Conservation (phyloP, 2,113 vertebrate species). For the Nettapus auritus region DNA sequence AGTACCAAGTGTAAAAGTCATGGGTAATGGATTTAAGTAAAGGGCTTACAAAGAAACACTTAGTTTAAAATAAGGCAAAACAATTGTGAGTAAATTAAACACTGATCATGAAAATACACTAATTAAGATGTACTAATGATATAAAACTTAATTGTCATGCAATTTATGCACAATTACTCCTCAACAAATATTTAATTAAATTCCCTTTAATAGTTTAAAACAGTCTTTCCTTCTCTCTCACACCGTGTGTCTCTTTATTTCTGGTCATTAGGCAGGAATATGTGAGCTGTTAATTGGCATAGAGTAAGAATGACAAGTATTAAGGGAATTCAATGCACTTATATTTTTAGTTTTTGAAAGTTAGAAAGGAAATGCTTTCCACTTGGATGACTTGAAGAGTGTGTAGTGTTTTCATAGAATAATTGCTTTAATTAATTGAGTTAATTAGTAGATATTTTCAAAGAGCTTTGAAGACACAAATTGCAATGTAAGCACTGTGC, state of each 20-base stretch:
- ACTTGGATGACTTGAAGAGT: background rate
- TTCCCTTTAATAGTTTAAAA: conserved; percentile 65
- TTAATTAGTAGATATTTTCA: conserved; percentile 51
- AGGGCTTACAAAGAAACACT: conserved; percentile 22
- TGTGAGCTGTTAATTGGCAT: conserved; percentile 46
- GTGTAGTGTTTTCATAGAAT: background rate
- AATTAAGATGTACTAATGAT: conserved; percentile 74
- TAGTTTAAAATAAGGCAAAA: conserved; percentile 66
- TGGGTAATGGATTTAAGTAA: background rate
- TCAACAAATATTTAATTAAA: conserved; percentile 78
- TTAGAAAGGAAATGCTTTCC: conserved; percentile 2
- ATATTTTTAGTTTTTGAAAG: conserved; percentile 17
- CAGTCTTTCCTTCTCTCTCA: conserved; percentile 32
- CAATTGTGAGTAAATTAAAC: conserved; percentile 69
- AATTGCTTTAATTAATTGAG: conserved; percentile 59
- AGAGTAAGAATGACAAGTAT: conserved; percentile 47
- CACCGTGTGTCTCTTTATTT: background rate
- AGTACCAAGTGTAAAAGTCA: background rate
- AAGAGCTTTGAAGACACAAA: conserved; percentile 8
- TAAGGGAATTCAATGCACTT: conserved; percentile 32
- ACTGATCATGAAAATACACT: conserved; percentile 56
- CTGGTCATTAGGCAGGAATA: conserved; percentile 29
- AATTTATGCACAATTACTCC: conserved; percentile 72
- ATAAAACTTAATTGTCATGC: conserved; percentile 62
- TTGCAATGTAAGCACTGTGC: background rate